phyloP scores from a whole-genome alignment of 2,113 vertebrate genomes.

The Petromus typicus region DNA sequence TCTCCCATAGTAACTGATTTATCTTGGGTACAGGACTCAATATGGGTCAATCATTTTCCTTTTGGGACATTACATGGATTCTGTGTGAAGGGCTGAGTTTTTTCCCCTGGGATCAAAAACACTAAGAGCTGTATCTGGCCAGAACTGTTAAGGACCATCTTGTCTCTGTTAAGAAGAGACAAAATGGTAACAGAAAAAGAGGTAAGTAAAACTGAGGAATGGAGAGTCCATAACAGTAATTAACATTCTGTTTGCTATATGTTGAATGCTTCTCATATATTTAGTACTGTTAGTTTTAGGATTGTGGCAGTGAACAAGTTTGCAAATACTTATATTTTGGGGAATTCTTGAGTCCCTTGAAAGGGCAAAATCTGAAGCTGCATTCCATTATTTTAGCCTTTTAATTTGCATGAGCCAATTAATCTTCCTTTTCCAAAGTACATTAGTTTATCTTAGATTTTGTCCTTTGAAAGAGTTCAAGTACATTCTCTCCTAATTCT shows the following conservation, averaged over 20 bases:
- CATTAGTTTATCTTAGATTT: neutral
- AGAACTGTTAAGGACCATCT: neutral
- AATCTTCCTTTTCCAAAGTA: neutral
- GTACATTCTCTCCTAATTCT: neutral
- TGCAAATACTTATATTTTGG: neutral
- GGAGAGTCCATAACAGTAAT: neutral
- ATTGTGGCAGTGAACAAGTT: neutral
- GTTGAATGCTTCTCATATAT: neutral
- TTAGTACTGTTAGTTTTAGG: neutral
- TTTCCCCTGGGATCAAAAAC: neutral
- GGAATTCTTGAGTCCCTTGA: neutral
- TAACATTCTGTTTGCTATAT: neutral
- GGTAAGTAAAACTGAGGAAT: neutral
- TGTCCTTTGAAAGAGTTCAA: neutral
- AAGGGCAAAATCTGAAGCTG: neutral
- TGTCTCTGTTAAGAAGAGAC: neutral
- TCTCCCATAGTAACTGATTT: neutral
- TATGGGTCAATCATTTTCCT: neutral
- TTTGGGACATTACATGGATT: neutral
- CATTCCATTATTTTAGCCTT: neutral
- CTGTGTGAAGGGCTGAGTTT: neutral
- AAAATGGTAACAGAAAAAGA: neutral
- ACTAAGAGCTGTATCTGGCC: neutral
- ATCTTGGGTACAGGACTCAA: neutral
- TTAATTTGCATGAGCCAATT: conserved; percentile 9